Evolutionary conservation across 2,888 invertebrate genomes (phyloP).

Genomic region (Masnerella sp.): DNA sequence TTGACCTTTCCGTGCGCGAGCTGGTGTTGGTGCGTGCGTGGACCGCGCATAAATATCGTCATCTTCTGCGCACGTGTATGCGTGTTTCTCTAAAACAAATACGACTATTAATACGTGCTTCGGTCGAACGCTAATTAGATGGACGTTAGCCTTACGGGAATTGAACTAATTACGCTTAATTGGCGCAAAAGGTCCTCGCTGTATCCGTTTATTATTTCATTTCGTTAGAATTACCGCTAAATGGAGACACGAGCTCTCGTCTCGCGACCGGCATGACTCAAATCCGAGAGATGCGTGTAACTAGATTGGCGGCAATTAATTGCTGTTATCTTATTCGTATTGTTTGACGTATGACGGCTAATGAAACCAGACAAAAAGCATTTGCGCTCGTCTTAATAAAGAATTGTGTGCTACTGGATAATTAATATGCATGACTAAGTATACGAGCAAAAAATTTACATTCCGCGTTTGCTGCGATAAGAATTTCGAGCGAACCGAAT

Average conservation of each 20-base stretch:
- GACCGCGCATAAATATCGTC: slow-evolving; percentile 28
- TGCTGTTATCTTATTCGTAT: slow-evolving; percentile 31
- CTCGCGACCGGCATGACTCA: slow-evolving; percentile 26
- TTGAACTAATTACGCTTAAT: slow-evolving; percentile 75
- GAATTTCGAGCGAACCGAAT: too few species aligned
- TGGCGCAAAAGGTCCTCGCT: slow-evolving; percentile 65
- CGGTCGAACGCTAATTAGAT: slow-evolving; percentile 73
- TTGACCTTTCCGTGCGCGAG: slow-evolving; percentile 66
- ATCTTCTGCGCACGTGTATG: slow-evolving; percentile 24
- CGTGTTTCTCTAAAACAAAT: slow-evolving; percentile 14
- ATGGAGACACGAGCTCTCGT: slow-evolving; percentile 40
- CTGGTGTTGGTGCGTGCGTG: slow-evolving; percentile 40
- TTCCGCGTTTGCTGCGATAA: too few species aligned
- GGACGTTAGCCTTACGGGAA: slow-evolving; percentile 73
- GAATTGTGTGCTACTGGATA: not conserved
- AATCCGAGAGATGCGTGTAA: slow-evolving; percentile 24
- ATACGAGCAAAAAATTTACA: not conserved
- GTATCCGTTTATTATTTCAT: slow-evolving; percentile 55
- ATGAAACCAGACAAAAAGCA: slow-evolving; percentile 13
- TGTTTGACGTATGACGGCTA: slow-evolving; percentile 9
- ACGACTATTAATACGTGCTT: slow-evolving; percentile 71
- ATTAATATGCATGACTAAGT: not conserved
- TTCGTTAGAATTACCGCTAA: slow-evolving; percentile 41
- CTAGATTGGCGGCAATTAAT: slow-evolving; percentile 27
- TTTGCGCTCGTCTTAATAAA: slow-evolving; percentile 5